Evolutionary conservation across 2,797 vertebrate species (phyloP).

Genomic region (Knipowitschia caucasica): DNA sequence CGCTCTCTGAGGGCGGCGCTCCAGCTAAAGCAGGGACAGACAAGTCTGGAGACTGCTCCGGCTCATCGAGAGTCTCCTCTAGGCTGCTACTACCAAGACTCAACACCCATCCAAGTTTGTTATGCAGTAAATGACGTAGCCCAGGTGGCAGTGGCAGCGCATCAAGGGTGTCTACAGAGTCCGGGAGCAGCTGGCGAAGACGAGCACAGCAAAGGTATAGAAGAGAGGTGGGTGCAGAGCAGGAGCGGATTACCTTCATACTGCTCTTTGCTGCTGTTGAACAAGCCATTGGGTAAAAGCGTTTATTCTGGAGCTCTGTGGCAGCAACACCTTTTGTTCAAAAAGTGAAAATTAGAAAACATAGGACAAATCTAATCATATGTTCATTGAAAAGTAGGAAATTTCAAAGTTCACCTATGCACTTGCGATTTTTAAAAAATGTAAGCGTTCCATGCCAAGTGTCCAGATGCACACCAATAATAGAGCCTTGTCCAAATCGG

Average conservation of each 20-base stretch:
- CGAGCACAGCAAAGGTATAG: constrained; percentile 95
- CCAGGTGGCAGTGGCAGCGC: constrained; percentile 91
- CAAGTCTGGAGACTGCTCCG: constrained; percentile 31
- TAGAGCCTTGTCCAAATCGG: constrained; percentile 94
- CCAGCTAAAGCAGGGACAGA: constrained; percentile 35
- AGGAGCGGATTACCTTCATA: constrained; percentile 97
- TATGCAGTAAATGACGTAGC: constrained; percentile 89
- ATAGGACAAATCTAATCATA: neutral
- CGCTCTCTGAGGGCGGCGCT: constrained; percentile 72
- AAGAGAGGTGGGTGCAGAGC: constrained; percentile 87
- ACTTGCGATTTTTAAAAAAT: constrained; percentile 96
- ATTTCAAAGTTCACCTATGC: constrained; percentile 82
- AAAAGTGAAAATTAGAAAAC: neutral
- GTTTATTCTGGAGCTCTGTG: constrained; percentile 89
- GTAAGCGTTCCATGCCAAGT: constrained; percentile 94
- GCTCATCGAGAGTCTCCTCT: constrained; percentile 48
- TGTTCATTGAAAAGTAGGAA: neutral
- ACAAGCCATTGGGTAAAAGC: constrained; percentile 94
- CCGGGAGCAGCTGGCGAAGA: constrained; percentile 88
- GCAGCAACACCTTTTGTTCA: constrained; percentile 85
- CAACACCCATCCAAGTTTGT: constrained; percentile 95
- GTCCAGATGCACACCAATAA: constrained; percentile 94
- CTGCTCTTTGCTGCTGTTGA: constrained; percentile 96
- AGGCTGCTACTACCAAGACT: constrained; percentile 78
- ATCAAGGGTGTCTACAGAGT: constrained; percentile 85